phyloP scores from a whole-genome alignment of 2,797 vertebrate genomes.

The Gastrophryne carolinensis region DNA sequence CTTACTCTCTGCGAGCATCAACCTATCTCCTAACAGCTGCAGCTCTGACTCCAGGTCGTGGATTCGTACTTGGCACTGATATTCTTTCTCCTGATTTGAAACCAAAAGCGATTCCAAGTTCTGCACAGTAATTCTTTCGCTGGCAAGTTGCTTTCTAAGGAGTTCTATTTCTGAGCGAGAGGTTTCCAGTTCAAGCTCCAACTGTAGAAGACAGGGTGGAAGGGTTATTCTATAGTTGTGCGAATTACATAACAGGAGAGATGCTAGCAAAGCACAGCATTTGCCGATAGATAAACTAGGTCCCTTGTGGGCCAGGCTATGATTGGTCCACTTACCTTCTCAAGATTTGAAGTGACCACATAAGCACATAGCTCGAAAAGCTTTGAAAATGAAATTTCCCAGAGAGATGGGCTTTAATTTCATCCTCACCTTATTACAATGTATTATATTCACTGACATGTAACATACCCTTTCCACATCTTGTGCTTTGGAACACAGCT shows the following conservation, averaged over 20 bases:
- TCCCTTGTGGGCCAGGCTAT: too few relatives aligned
- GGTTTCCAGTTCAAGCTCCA: slow-evolving; percentile 68
- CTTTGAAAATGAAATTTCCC: too few relatives aligned
- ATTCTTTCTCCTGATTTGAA: slow-evolving; percentile 68
- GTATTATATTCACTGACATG: too few relatives aligned
- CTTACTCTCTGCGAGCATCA: slow-evolving; percentile 70
- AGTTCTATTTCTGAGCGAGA: slow-evolving; percentile 69
- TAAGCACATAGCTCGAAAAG: too few relatives aligned
- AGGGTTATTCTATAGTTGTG: not conserved
- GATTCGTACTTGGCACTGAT: slow-evolving; percentile 64
- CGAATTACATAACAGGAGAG: too few relatives aligned
- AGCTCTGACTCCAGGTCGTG: slow-evolving; percentile 74
- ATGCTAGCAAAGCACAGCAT: too few relatives aligned
- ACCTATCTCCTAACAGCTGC: slow-evolving; percentile 72
- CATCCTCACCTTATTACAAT: too few relatives aligned
- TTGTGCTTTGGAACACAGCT: slow-evolving; percentile 63
- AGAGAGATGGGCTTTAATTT: too few relatives aligned
- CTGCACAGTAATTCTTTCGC: slow-evolving; percentile 70
- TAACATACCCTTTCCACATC: slow-evolving; percentile 65
- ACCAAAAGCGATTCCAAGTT: slow-evolving; percentile 70
- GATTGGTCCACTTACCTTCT: too few relatives aligned
- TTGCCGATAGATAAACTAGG: too few relatives aligned
- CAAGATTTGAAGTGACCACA: too few relatives aligned
- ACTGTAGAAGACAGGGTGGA: slow-evolving; percentile 56
- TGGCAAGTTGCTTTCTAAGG: slow-evolving; percentile 73